Conservation (phyloP, 2,888 invertebrate species). For the Polymixis lichenea region DNA sequence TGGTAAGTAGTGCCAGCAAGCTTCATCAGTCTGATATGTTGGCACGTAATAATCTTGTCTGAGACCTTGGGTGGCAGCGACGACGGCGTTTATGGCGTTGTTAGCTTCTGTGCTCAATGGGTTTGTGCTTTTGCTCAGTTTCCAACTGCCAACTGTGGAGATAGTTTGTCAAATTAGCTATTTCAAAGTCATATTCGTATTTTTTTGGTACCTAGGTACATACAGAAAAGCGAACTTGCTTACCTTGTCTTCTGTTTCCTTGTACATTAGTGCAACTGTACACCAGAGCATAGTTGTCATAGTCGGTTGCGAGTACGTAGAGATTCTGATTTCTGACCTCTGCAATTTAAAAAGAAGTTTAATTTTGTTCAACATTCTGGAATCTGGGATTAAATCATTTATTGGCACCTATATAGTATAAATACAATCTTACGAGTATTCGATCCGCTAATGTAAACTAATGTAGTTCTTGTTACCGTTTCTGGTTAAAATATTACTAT, state of each 20-base stretch:
- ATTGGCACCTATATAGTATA: no score
- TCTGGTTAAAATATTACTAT: not conserved
- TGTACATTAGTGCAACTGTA: constrained; percentile 80
- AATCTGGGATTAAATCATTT: no score
- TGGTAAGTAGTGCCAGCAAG: constrained; percentile 79
- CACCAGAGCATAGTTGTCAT: constrained; percentile 78
- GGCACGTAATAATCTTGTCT: constrained; percentile 74
- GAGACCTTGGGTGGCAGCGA: constrained; percentile 80
- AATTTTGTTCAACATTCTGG: not conserved
- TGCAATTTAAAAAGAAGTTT: constrained; percentile 9
- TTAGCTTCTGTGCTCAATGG: constrained; percentile 68
- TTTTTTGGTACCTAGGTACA: not conserved
- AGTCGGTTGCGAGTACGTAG: constrained; percentile 82
- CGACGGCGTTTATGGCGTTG: constrained; percentile 69
- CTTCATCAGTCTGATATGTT: constrained; percentile 79
- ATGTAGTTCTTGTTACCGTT: not conserved
- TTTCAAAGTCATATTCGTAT: no score
- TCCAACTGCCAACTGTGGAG: constrained; percentile 84
- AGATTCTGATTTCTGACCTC: constrained; percentile 70
- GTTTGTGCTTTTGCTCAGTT: constrained; percentile 75
- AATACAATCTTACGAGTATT: no score
- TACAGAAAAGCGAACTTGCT: constrained; percentile 24
- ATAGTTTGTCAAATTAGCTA: not conserved
- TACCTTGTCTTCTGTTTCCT: constrained; percentile 81
- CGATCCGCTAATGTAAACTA: not conserved